Evolutionary conservation across 2,888 invertebrate species (phyloP), one percentile per base, ranked within the genome.

Genomic region (Thecocarcelia acutangulata): DNA sequence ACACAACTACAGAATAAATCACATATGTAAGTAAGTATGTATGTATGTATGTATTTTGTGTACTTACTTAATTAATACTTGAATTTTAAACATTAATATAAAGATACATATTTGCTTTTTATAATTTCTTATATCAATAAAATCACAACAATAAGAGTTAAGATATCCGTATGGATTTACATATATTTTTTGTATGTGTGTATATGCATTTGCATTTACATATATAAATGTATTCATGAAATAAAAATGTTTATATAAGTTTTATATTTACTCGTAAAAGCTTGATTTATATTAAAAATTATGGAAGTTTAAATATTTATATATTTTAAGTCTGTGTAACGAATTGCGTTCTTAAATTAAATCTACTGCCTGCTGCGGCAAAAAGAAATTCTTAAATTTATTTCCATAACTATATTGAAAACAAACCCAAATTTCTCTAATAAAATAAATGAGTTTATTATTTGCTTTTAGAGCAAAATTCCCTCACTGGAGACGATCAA

Each of bases 81-180:
- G 37, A 17, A 54, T 56, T 46, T 50, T 63, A 68, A 72, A 58
- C 33, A 79, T 44, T 28, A 59, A 54, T 73, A 56, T 72, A 54
- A 54, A 61, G 56, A 42, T 56, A 54, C 5, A 52, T 33, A 54
- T 81, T 66, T 66, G 52, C 12, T 59, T 75, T 48, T 73, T 61
- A 69, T 83, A 76, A 81, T 77, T 83, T 72, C 77, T 75, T 76
- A 84, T 84, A 84, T 78, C 69, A 84, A 82, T 87, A 89, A 89
- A 89, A 89, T 89, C 89, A 89, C 89, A 89, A 89, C 89, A 89
- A 88, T 88, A 86, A 89, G 89, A 89, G 89, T 89, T 78, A 86
- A 85, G 84, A 85, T 84, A 84, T 83, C 82, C 82, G 81, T 54
- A 42, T 12, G 58, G 42, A 68, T 40, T 66, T 59, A 66, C 69